Conservation (phyloP, 1,140 invertebrate genomes). For the Antheraea pernyi region DNA sequence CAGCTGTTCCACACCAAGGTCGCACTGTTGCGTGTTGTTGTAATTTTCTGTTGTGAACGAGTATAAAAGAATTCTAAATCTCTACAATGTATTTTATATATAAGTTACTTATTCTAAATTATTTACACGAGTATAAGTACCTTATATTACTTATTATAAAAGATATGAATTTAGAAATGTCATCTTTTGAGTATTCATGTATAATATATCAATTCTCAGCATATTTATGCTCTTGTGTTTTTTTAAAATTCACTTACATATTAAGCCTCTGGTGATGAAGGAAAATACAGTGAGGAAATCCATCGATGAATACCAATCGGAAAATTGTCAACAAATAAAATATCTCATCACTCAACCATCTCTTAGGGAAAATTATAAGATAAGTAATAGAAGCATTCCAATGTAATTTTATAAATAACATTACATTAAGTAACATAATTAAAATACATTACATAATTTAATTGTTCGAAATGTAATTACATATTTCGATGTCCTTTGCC, state of each 20-base stretch:
- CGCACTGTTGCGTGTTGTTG: constrained; percentile 27
- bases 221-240: too few species aligned
- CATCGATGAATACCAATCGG: background rate
- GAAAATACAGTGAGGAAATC: background rate
- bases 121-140: too few species aligned
- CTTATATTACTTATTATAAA: too few species aligned
- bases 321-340: background rate
- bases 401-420: too few species aligned
- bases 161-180: too few species aligned
- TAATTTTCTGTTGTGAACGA: constrained; percentile 16
- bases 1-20: constrained; percentile 39
- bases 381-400: too few species aligned
- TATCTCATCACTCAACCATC: background rate
- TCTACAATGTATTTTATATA: too few species aligned
- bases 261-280: background rate
- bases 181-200: too few species aligned
- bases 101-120: too few species aligned
- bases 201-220: too few species aligned
- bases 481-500: background rate
- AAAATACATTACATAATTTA: background rate
- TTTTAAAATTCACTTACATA: background rate
- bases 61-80: too few species aligned
- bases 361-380: too few species aligned
- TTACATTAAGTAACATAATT: background rate
- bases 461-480: background rate